A percentile compares a stretch with the other conserved stretches of the same genome.
Evolutionary conservation across 2,797 vertebrate species (phyloP).

Genomic region (Semaprochilodus insignis): DNA sequence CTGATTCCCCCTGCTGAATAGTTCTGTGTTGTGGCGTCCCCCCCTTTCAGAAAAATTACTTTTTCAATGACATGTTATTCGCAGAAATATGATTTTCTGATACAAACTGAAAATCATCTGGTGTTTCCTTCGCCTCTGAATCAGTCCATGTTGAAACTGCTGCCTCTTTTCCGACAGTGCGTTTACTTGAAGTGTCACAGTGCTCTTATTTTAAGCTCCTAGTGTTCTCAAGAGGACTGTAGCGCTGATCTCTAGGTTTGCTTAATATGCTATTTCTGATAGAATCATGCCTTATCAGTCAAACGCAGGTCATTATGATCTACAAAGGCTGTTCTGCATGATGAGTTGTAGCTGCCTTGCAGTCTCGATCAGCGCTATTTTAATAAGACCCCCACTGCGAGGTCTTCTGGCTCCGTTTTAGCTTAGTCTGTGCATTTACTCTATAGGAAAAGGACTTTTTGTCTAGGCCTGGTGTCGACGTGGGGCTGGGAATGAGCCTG

Average conservation of each 20-base stretch:
- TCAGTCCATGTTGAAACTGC: slow-evolving; percentile 39
- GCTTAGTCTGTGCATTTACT: neutral
- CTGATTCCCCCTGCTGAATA: slow-evolving; percentile 52
- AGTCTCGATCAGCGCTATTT: neutral
- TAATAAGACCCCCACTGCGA: neutral
- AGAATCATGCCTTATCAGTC: neutral
- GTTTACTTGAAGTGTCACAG: neutral
- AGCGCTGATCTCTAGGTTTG: too few relatives aligned
- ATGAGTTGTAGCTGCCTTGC: too few relatives aligned
- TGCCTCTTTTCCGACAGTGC: neutral
- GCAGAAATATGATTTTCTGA: slow-evolving; percentile 23
- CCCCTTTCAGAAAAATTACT: slow-evolving; percentile 14
- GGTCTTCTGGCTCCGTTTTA: neutral
- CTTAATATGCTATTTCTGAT: neutral
- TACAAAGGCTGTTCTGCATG: too few relatives aligned
- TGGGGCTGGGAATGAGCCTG: neutral
- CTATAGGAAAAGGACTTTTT: neutral
- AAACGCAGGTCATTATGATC: too few relatives aligned
- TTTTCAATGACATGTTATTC: neutral
- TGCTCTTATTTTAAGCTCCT: too few relatives aligned
- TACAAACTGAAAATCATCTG: slow-evolving; percentile 47
- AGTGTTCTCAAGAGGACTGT: too few relatives aligned
- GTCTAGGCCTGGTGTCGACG: neutral
- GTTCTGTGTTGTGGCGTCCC: slow-evolving; percentile 56
- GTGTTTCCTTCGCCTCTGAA: slow-evolving; percentile 36